Conservation (phyloP, 2,888 invertebrate genomes). For the Holacanthella duospinosa region DNA sequence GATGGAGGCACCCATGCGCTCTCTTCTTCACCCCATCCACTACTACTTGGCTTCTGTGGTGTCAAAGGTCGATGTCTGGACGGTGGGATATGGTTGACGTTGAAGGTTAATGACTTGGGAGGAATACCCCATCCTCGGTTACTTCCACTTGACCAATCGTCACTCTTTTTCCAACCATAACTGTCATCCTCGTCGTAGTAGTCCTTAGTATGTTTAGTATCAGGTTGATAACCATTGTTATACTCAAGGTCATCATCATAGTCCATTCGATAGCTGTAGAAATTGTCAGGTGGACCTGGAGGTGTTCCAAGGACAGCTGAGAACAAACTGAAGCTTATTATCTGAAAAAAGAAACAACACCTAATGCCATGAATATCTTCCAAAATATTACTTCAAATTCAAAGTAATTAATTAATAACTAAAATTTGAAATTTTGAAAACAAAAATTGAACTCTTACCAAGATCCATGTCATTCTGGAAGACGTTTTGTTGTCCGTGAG, state of each 20-base stretch:
- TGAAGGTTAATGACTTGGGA: not conserved
- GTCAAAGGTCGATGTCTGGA: not conserved
- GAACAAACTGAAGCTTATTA: not conserved
- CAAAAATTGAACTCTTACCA: not conserved
- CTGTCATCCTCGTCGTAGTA: not conserved
- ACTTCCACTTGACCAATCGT: not conserved
- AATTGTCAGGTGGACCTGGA: not conserved
- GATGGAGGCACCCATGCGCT: constrained; percentile 8
- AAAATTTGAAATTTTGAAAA: not conserved
- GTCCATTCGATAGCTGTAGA: constrained; percentile 10
- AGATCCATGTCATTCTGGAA: constrained; percentile 1
- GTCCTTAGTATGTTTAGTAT: not conserved
- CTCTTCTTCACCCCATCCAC: not conserved
- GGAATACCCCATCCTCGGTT: not conserved
- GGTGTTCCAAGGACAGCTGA: not conserved
- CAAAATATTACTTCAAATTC: no score
- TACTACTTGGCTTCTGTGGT: not conserved
- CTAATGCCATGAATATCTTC: no score
- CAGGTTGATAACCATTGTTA: constrained; percentile 5
- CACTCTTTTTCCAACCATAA: not conserved
- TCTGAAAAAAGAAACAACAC: not conserved
- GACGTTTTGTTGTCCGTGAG: not conserved
- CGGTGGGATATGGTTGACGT: not conserved
- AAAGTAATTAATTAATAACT: not conserved
- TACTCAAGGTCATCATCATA: constrained; percentile 8